These are phyloP conservation scores for Agraylea sexmaculata DNA, from an alignment of 1,140 invertebrate species.

Conservation along the genomic window DNA sequence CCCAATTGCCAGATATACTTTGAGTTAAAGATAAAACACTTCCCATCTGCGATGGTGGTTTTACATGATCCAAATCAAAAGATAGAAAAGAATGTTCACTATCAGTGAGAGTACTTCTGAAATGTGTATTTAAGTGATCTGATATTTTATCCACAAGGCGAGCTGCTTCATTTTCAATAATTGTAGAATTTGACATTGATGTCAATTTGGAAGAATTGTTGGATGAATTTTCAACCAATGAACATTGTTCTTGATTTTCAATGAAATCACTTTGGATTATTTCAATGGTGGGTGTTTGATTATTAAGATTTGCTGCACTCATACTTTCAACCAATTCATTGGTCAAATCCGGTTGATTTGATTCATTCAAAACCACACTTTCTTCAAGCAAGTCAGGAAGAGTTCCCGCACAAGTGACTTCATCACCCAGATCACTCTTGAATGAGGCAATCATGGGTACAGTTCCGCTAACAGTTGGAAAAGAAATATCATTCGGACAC, in stretches of 20 bases:
- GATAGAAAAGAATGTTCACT: constrained; percentile 40
- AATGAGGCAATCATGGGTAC: constrained; percentile 57
- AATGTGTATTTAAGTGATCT: constrained; percentile 42
- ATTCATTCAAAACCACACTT: constrained; percentile 24
- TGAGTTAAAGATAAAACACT: constrained; percentile 48
- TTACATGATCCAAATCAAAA: constrained; percentile 61
- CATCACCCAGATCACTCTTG: constrained; percentile 44
- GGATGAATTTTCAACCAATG: too few species aligned
- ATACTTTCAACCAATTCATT: constrained; percentile 21
- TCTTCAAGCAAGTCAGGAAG: constrained; percentile 36
- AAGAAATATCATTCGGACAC: constrained; percentile 60
- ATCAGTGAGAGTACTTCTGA: constrained; percentile 37
- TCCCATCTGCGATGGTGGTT: constrained; percentile 66
- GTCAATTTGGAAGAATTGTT: constrained; percentile 9
- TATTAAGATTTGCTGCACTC: constrained; percentile 3
- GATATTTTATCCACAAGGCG: constrained; percentile 57
- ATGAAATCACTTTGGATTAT: constrained; percentile 2
- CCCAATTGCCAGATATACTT: constrained; percentile 42
- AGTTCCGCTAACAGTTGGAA: constrained; percentile 64
- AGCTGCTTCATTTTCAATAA: constrained; percentile 59
- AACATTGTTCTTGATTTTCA: too few species aligned
- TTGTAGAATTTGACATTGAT: constrained; percentile 14
- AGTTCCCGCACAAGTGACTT: constrained; percentile 17
- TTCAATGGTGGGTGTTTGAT: constrained; percentile 16
- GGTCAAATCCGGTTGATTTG: constrained; percentile 30